Conservation (phyloP, 2,797 vertebrate species). For the Smutsia temminckii region DNA sequence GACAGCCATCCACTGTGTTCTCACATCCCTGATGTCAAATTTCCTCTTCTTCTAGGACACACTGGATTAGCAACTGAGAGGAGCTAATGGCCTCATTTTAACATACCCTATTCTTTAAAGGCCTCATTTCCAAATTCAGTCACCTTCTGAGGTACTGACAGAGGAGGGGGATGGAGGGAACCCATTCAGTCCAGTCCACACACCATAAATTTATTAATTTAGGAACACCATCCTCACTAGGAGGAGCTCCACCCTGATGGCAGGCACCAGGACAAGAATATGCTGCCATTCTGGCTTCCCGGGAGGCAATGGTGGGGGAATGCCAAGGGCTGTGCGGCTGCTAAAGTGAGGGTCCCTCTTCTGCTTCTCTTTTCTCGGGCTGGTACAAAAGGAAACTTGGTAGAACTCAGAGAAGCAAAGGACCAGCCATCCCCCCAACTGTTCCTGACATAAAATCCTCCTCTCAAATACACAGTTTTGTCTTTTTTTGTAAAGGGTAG, state of each 20-base stretch:
- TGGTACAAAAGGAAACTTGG: background rate
- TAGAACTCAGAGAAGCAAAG: background rate
- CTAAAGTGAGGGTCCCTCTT: background rate
- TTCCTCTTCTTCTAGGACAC: background rate
- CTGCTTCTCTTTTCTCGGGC: background rate
- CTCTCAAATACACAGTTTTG: background rate
- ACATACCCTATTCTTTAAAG: background rate
- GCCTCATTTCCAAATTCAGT: background rate
- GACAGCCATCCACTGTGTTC: background rate
- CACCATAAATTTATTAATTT: background rate
- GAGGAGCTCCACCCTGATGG: background rate
- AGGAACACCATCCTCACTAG: background rate
- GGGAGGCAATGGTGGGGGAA: background rate
- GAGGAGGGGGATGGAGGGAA: no score
- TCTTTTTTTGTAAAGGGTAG: background rate
- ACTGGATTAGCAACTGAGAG: background rate
- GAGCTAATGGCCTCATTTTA: background rate
- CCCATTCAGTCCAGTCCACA: background rate
- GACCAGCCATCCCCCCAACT: background rate
- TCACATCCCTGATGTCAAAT: background rate
- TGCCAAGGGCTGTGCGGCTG: background rate
- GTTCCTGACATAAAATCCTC: background rate
- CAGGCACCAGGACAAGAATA: background rate
- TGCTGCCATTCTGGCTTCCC: background rate
- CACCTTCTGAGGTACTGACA: background rate